Conservation (phyloP, 2,888 invertebrate species). For the Agelastica alni region DNA sequence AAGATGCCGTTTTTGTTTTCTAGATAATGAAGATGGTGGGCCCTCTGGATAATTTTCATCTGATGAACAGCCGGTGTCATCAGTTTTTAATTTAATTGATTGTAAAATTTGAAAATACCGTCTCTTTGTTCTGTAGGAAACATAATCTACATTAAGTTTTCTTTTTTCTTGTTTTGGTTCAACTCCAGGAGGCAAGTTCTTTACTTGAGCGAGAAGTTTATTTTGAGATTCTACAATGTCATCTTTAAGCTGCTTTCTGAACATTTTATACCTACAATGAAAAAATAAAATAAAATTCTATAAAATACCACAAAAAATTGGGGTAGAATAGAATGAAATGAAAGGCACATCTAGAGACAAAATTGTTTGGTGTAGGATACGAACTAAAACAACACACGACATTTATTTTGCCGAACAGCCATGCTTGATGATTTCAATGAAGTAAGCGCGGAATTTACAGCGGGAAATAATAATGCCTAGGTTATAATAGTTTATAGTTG, state of each 20-base stretch:
- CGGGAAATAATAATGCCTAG: no score
- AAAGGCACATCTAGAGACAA: no score
- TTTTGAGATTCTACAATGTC: constrained; percentile 78
- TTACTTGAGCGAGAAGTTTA: constrained; percentile 68
- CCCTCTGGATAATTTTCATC: constrained; percentile 80
- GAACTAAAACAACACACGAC: no score
- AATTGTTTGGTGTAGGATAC: no score
- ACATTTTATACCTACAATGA: constrained; percentile 58
- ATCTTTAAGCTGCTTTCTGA: constrained; percentile 67
- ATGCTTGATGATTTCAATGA: no score
- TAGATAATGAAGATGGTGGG: constrained; percentile 62
- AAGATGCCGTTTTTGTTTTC: constrained; percentile 64
- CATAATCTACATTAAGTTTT: constrained; percentile 47
- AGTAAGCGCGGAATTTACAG: no score
- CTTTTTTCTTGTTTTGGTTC: constrained; percentile 50
- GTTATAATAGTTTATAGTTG: no score
- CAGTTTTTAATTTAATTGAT: constrained; percentile 71
- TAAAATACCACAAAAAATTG: background rate
- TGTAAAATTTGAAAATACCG: constrained; percentile 69
- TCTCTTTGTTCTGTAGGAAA: constrained; percentile 55
- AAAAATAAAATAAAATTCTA: background rate
- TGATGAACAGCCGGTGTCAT: constrained; percentile 66
- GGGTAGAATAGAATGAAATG: background rate
- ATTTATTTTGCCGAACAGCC: no score
- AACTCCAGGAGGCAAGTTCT: constrained; percentile 67